Percentiles rank a stretch among this genome's conserved stretches.
phyloP scores from a whole-genome alignment of 2,888 invertebrate species.

The Parthenolecanium corni region DNA sequence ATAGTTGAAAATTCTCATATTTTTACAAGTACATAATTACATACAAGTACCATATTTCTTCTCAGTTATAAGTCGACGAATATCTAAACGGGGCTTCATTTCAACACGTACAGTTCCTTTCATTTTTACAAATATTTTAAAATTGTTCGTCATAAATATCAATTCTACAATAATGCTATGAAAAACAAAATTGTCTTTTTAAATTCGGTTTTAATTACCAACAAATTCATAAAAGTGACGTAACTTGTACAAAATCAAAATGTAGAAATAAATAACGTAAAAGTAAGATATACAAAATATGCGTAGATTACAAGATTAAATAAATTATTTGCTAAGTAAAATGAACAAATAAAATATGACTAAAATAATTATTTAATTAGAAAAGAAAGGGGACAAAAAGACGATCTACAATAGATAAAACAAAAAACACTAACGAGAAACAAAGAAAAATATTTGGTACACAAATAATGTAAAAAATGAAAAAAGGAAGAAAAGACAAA shows the following conservation, averaged over 20 bases:
- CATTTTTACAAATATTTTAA: too few relatives aligned
- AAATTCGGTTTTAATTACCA: slow-evolving; percentile 15
- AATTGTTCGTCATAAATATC: too few relatives aligned
- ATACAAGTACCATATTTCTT: too few relatives aligned
- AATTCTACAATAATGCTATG: too few relatives aligned
- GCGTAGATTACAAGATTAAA: slow-evolving; percentile 16
- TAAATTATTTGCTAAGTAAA: slow-evolving; percentile 14
- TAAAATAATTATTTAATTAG: slow-evolving; percentile 2
- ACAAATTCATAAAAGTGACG: slow-evolving; percentile 20
- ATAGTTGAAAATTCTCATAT: too few relatives aligned
- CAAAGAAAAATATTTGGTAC: background rate
- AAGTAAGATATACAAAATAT: slow-evolving; percentile 19
- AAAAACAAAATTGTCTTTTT: too few relatives aligned
- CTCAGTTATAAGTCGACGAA: too few relatives aligned
- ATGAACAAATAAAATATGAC: slow-evolving; percentile 21
- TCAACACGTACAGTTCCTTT: too few relatives aligned
- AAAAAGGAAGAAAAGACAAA: background rate
- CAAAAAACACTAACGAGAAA: background rate
- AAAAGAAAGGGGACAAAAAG: background rate
- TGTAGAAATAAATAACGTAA: slow-evolving; percentile 20
- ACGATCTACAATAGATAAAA: background rate
- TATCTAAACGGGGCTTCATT: too few relatives aligned
- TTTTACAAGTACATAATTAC: too few relatives aligned
- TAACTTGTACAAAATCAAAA: slow-evolving; percentile 21
- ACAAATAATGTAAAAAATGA: background rate